These are phyloP conservation scores for Lasioglossum pauxillum DNA, from an alignment of 2,888 invertebrate species.

Conservation along the genomic window DNA sequence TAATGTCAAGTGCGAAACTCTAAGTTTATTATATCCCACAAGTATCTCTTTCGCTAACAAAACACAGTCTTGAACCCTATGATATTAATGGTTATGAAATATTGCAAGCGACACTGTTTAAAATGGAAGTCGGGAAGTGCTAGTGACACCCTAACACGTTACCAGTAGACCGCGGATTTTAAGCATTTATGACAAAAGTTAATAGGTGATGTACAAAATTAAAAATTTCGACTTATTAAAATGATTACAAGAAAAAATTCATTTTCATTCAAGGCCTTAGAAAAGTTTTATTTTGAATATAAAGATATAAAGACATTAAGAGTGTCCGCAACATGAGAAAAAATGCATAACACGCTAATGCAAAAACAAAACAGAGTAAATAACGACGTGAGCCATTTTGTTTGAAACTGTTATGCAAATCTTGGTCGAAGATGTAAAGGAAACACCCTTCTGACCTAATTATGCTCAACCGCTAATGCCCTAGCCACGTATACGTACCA, in stretches of 20 bases:
- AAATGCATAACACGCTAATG: background rate
- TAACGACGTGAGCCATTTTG: background rate
- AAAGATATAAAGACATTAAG: background rate
- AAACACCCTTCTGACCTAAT: background rate
- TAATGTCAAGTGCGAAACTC: background rate
- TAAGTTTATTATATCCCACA: background rate
- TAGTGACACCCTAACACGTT: background rate
- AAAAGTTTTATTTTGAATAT: background rate
- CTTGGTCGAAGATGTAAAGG: background rate
- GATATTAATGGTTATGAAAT: background rate
- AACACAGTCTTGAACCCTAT: background rate
- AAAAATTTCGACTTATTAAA: too few relatives aligned
- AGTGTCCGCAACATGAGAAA: background rate
- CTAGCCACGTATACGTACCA: background rate
- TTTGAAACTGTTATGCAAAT: background rate
- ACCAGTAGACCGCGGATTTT: background rate
- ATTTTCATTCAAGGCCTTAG: background rate
- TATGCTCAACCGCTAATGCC: background rate
- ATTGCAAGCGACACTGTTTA: background rate
- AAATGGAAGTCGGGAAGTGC: background rate
- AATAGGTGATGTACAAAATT: too few relatives aligned
- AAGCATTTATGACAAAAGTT: background rate
- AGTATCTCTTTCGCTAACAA: background rate
- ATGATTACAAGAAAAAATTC: background rate
- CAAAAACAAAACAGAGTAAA: background rate